Base-by-base conservation (phyloP, 2,888 invertebrate genomes). In the Sinodicranocentrus sp. region DNA sequence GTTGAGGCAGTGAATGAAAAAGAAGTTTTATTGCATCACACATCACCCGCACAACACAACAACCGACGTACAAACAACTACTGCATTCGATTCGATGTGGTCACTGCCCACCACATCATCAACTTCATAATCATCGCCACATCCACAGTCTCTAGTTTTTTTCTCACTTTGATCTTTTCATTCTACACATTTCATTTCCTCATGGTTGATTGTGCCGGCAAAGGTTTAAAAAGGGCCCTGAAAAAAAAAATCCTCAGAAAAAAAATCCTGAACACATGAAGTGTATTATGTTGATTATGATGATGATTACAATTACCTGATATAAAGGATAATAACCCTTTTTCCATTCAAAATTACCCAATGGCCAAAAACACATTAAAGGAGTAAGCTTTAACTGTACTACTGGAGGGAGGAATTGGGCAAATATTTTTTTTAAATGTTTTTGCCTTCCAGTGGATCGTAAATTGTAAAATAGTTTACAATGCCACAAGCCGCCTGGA, bases 251-350 rank as follows among this genome's bases (percentile, higher is more conserved):
- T n/a, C n/a, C n/a, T n/a, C n/a, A n/a, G n/a, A n/a, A n/a, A n/a
- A n/a, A n/a, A n/a, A n/a, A n/a, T n/a, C n/a, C n/a, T n/a, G n/a
- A n/a, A n/a, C n/a, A n/a, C n/a, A n/a, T n/a, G n/a, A n/a, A n/a
- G n/a, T n/a, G n/a, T n/a, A n/a, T n/a, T n/a, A n/a, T n/a, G n/a
- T n/a, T n/a, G n/a, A n/a, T 59, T 28, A 65, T 65, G 76, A 67
- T 76, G 48, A 76, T 76, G 25, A 61, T 61, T 54, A 67, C 65
- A 65, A 76, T 76, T 76, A 67, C 76, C 76, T 76, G 54, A 57
- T 57, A 65, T 57, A 76, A 54, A 76, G 21, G 39, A 25, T 75
- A 75, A 75, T 75, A 75, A 75, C 75, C 75, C 28, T 61, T 73
- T 65, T 33, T 70, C 59, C 44, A 76, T 67, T 76, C n/a, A n/a